A percentile compares a stretch with the other conserved stretches of the same genome.
Conservation (phyloP, 2,113 vertebrate genomes). For the Potamarius usumacintae region DNA sequence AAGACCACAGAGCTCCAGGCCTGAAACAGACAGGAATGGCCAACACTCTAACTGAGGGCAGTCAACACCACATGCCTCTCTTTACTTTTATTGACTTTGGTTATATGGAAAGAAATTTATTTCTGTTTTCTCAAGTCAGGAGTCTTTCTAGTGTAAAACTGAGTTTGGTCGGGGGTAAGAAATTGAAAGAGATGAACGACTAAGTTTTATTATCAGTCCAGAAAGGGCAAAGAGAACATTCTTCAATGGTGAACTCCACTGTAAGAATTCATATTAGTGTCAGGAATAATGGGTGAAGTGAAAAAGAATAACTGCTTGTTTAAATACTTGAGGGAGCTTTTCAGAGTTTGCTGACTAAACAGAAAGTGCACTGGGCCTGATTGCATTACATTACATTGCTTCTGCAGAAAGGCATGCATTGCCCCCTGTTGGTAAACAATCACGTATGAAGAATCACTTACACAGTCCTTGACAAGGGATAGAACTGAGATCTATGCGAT, state of each 20-base stretch:
- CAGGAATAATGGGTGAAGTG: slow-evolving; percentile 31
- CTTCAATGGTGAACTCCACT: slow-evolving; percentile 18
- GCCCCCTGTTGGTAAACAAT: slow-evolving; percentile 62
- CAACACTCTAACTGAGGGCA: slow-evolving; percentile 53
- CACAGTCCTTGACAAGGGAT: background rate
- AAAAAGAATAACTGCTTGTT: slow-evolving; percentile 43
- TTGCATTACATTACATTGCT: slow-evolving; percentile 26
- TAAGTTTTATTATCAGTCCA: slow-evolving; percentile 16
- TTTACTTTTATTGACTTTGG: slow-evolving; percentile 32
- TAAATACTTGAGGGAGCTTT: slow-evolving; percentile 34
- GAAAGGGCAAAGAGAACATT: slow-evolving; percentile 23
- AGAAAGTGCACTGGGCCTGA: slow-evolving; percentile 18
- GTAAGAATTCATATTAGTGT: slow-evolving; percentile 33
- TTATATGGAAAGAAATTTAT: slow-evolving; percentile 1
- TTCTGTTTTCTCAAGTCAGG: slow-evolving; percentile 18
- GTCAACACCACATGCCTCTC: slow-evolving; percentile 53
- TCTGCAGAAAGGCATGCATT: slow-evolving; percentile 50
- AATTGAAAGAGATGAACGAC: slow-evolving; percentile 3
- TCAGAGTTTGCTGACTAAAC: slow-evolving; percentile 47
- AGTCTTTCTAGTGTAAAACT: background rate
- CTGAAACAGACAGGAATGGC: slow-evolving; percentile 49
- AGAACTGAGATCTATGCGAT: slow-evolving; percentile 21
- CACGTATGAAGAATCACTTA: slow-evolving; percentile 37
- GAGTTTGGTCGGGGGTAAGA: background rate
- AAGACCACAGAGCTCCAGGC: slow-evolving; percentile 53